Evolutionary conservation across 2,888 invertebrate species (phyloP).

Genomic region (Limnephilus marmoratus): DNA sequence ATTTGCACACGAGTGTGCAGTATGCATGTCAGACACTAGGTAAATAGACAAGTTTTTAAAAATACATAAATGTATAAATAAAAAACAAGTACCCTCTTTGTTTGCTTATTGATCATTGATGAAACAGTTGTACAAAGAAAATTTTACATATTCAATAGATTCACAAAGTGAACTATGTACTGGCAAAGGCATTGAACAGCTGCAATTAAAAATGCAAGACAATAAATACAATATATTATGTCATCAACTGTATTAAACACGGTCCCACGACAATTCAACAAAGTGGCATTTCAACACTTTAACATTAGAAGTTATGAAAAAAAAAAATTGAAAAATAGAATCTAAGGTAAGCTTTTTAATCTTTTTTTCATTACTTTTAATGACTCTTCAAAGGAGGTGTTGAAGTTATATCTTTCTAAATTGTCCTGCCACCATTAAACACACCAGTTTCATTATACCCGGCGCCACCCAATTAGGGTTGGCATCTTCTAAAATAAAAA

Average conservation of each 20-base stretch:
- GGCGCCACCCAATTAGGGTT: too few species aligned
- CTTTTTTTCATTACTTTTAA: too few species aligned
- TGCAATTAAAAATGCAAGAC: constrained; percentile 7
- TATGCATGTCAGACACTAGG: not conserved
- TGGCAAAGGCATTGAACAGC: constrained; percentile 4
- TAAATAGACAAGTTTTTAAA: not conserved
- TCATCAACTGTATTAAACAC: not conserved
- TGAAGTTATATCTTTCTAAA: too few species aligned
- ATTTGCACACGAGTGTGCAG: not conserved
- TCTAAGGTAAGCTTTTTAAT: too few species aligned
- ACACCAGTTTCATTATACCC: not conserved
- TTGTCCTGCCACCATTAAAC: too few species aligned
- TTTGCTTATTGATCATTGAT: not conserved
- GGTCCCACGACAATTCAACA: too few species aligned
- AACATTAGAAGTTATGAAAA: too few species aligned
- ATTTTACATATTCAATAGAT: not conserved
- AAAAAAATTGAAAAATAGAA: too few species aligned
- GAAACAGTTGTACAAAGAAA: constrained; percentile 19
- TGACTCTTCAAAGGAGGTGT: too few species aligned
- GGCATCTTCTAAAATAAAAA: too few species aligned
- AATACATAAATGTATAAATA: not conserved
- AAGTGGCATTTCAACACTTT: too few species aligned
- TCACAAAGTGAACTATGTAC: not conserved
- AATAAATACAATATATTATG: not conserved
- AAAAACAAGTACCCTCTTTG: not conserved